Percentiles rank a stretch among this genome's conserved stretches.
Evolutionary conservation across 2,113 vertebrate genomes (phyloP).

Genomic region (Rhadina sibilatrix): DNA sequence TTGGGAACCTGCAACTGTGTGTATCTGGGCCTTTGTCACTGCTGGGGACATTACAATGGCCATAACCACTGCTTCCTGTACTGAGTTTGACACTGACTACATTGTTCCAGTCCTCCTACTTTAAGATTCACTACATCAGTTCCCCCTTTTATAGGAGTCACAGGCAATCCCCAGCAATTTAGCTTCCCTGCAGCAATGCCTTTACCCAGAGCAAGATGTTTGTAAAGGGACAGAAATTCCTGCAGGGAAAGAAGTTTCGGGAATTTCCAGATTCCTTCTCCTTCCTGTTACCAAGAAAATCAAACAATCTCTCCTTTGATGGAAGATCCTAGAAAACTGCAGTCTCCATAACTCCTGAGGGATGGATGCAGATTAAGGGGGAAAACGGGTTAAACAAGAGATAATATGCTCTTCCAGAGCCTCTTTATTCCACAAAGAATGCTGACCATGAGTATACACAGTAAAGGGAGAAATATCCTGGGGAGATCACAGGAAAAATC

Average conservation of each 20-base stretch:
- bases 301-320: neutral
- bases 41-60: neutral
- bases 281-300: neutral
- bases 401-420: neutral
- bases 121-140: neutral
- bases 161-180: neutral
- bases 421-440: neutral
- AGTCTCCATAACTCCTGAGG: neutral
- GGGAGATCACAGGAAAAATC: slow-evolving; percentile 29
- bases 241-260: neutral
- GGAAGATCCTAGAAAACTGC: neutral
- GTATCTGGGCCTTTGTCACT: neutral
- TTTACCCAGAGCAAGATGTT: neutral
- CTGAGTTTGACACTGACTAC: neutral
- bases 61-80: neutral
- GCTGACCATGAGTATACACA: neutral
- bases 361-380: neutral
- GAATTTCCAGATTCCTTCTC: neutral
- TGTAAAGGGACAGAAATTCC: neutral
- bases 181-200: neutral
- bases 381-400: neutral
- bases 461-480: neutral
- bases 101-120: neutral
- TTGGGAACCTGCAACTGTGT: neutral
- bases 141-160: neutral